Base-by-base conservation (phyloP, 64 coral and sea anemone species). In the Anthopleura sola region DNA sequence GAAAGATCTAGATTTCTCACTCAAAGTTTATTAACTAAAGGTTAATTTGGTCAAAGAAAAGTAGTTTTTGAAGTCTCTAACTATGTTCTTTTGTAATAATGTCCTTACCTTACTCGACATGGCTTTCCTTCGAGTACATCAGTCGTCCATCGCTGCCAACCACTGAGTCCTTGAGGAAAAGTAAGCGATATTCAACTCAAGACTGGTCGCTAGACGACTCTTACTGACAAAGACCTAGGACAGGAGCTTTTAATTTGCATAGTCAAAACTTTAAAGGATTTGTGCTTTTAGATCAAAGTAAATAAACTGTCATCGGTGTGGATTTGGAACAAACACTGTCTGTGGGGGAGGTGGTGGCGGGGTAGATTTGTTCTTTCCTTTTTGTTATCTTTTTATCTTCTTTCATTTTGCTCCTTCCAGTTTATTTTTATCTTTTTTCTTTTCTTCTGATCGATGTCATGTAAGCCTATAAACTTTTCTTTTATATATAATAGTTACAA, bases 241-340 rank as follows among this genome's bases (percentile, higher is more conserved):
- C 66, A 71, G 66, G 29, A 71, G 31, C 66, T 71, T 34, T 34
- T 34, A 34, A 71, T 71, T 71, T 71, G 66, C 66, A 71, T 71
- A 71, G 66, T 71, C 29, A 17, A 71, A 71, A 71, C 66, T 71
- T 34, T 71, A 71, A 71, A 32, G 66, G 66, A 71, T 71, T 71
- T 71, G 66, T 71, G 29, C 13, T 29, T 12, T 71, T 71, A 71
- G 29, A 31, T 31, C 66, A 71, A 71, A 71, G 66, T 34, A 71
- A 71, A 71, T 36, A 71, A 71, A 71, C 66, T 71, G 66, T 71
- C 66, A 71, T 11, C 66, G 29, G 13, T 16, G 6, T 1, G 28
- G 13, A 32, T 71, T 33, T 71, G 66, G 31, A 32, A 34, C 66
- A 34, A 71, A 71, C 23, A 71, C 28, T 71, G 29, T 5, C 29